phyloP scores from a whole-genome alignment of 35 echinoderm and acorn worm genomes.

The Amphiura filiformis region DNA sequence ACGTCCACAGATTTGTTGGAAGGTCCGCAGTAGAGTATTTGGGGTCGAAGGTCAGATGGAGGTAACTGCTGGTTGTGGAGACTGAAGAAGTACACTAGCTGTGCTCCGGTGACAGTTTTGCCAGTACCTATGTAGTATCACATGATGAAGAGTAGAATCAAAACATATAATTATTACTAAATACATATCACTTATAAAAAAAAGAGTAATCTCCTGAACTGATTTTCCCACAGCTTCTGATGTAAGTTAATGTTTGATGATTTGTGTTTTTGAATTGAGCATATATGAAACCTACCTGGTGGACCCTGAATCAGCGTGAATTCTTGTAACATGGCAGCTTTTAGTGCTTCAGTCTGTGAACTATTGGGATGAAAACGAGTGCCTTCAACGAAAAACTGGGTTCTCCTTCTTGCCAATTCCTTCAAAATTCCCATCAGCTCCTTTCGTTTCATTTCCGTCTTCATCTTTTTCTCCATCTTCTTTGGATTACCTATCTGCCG shows the following conservation, averaged over 20 bases:
- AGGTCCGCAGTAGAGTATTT: too few relatives aligned
- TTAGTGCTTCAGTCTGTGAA: constrained; percentile 52
- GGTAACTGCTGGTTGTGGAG: constrained; percentile 31
- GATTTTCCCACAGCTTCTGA: not conserved
- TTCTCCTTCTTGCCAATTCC: not conserved
- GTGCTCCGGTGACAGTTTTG: constrained; percentile 56
- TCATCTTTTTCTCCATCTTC: too few relatives aligned
- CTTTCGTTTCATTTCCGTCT: not conserved
- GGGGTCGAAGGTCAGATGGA: constrained; percentile 34
- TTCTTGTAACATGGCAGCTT: constrained; percentile 18
- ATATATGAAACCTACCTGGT: too few relatives aligned
- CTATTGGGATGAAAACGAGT: constrained; percentile 40
- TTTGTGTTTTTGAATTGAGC: too few relatives aligned
- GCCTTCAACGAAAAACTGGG: not conserved
- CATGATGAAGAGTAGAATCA: not conserved
- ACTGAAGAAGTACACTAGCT: constrained; percentile 41
- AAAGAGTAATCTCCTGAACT: not conserved
- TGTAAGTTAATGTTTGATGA: not conserved
- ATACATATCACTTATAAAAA: not conserved
- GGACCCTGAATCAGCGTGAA: constrained; percentile 93
- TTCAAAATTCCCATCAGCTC: not conserved
- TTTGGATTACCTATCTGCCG: not conserved
- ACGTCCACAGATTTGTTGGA: constrained; percentile 84
- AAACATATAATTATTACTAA: not conserved
- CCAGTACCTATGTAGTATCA: too few relatives aligned